These are phyloP conservation scores for Mormyrops boulengeri DNA, from an alignment of 2,797 vertebrate genomes.

Conservation along the genomic window DNA sequence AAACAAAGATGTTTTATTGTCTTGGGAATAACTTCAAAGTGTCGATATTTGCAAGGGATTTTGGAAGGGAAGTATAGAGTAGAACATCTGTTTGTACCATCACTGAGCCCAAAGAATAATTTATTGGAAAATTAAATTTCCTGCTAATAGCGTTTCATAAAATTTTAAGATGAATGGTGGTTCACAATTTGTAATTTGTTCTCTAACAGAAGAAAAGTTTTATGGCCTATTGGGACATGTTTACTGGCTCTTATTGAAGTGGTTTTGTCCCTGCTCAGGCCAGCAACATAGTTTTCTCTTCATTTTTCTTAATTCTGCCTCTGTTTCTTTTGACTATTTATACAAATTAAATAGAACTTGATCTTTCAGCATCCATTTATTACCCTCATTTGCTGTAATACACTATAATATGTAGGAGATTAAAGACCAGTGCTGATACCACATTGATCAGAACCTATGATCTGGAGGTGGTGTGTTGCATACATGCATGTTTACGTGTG, in stretches of 20 bases:
- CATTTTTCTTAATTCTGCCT: neutral
- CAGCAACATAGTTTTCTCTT: neutral
- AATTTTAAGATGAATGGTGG: conserved; percentile 36
- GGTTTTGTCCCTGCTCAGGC: neutral
- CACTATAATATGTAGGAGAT: neutral
- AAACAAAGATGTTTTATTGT: neutral
- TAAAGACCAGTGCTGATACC: neutral
- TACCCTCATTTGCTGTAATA: neutral
- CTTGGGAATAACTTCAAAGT: conserved; percentile 25
- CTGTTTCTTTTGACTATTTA: neutral
- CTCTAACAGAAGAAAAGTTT: conserved; percentile 34
- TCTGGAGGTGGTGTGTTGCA: neutral
- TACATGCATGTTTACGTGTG: neutral
- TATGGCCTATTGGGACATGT: conserved; percentile 6
- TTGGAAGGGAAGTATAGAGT: conserved; percentile 33
- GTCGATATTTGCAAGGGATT: conserved; percentile 41
- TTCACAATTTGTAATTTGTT: conserved; percentile 43
- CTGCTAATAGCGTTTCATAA: conserved; percentile 51
- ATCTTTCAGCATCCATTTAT: neutral
- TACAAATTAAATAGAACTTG: neutral
- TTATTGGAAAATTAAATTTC: conserved; percentile 59
- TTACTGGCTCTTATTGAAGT: neutral
- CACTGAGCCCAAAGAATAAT: conserved; percentile 41
- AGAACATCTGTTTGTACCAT: conserved; percentile 45
- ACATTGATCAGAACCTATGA: neutral